Evolutionary conservation across 2,113 vertebrate genomes (phyloP).

Genomic region (Zosterops pallidus): DNA sequence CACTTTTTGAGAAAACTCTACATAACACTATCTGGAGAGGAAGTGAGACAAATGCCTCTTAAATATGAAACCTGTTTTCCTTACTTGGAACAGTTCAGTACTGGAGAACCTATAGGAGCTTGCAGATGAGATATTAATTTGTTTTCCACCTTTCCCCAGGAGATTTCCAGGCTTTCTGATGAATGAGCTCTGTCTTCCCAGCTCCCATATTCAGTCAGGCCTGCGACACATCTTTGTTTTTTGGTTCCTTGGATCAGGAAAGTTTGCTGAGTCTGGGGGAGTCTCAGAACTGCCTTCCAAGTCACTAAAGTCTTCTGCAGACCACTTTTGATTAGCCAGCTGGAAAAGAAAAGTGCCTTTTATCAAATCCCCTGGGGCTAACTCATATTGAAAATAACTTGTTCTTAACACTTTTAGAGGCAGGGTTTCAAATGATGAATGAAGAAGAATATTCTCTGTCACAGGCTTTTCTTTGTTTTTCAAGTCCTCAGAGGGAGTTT

Average conservation of each 20-base stretch:
- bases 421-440: constrained; percentile 35
- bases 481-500: neutral
- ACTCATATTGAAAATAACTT: constrained; percentile 30
- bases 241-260: constrained; percentile 24
- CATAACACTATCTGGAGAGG: neutral
- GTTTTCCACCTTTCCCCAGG: neutral
- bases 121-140: constrained; percentile 14
- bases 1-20: neutral
- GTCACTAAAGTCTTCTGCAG: constrained; percentile 22
- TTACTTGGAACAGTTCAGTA: neutral
- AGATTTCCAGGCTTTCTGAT: constrained; percentile 26
- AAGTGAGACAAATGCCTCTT: neutral
- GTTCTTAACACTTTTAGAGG: constrained; percentile 9
- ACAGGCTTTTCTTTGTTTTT: constrained; percentile 23
- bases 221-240: neutral
- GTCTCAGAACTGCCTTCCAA: neutral
- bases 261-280: neutral
- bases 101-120: neutral
- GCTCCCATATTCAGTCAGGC: neutral
- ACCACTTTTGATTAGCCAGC: constrained; percentile 16
- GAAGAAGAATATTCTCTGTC: constrained; percentile 28
- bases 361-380: constrained; percentile 20
- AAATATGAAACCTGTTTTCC: neutral
- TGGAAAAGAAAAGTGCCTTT: constrained; percentile 41
- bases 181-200: neutral